Evolutionary conservation across 1,140 invertebrate genomes (phyloP), one percentile per base, ranked within the genome.

Genomic region (Temnothorax nylanderi): DNA sequence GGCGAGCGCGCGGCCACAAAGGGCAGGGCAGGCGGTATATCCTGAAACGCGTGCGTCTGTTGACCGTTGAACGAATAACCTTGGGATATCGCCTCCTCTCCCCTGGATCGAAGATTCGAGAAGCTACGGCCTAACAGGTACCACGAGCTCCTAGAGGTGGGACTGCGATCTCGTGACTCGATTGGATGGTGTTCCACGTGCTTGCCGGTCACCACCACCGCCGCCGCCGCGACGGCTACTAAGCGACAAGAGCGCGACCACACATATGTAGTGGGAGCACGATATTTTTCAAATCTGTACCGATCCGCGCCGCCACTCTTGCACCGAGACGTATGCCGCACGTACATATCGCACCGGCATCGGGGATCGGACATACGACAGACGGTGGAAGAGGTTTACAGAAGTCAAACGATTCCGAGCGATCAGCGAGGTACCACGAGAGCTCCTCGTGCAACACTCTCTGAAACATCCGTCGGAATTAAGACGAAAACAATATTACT

Each of bases 231-330:
- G 0, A 51, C 64, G 26, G 26, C 26, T 26, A 26, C 26, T 26
- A 82, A 69, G 34, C 51, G 37, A 77, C 51, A 32, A 41, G 26
- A 26, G 21, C 47, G 21, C 16, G 54, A 37, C 16, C 16, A 44
- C 32, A 10, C 26, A 26, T 26, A 26, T 69, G 11, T 82, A 62
- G 90, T 88, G 91, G 92, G 92, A 89, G 77, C 21, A 69, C 84
- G 89, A 91, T 91, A 94, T 94, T 95, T 94, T 94, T 92, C 90
- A 93, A 93, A 95, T 93, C 87, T 21, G 67, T 85, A 75, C 74
- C 87, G 87, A 91, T 89, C 85, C 86, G 69, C 86, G 90, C 87
- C 78, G 91, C 82, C 93, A 94, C 92, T 94, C 94, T 94, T 92
- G 90, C 90, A 92, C 87, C 62, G 93, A 93, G 92, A 92, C 91